Conservation (phyloP, 2,113 vertebrate species). For the Anolis carolinensis region DNA sequence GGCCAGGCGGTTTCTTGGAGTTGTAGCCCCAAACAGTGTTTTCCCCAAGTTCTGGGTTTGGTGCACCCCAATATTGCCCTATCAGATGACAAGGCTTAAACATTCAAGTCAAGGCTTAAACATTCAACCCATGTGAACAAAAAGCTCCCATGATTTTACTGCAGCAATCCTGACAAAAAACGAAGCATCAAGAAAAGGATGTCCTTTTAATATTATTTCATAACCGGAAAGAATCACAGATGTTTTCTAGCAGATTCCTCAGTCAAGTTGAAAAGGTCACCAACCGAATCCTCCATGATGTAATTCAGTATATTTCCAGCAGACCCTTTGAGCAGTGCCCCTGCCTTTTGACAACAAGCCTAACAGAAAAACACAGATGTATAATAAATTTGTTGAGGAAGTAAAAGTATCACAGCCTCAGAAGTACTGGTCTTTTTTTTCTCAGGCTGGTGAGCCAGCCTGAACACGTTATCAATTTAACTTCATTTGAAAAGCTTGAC, state of each 20-base stretch:
- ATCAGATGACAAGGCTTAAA: slow-evolving; percentile 67
- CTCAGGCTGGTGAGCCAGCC: too few relatives aligned
- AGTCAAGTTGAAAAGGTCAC: slow-evolving; percentile 53
- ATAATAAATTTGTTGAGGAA: not conserved
- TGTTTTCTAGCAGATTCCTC: slow-evolving; percentile 50
- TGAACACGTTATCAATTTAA: not conserved
- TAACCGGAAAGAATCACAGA: slow-evolving; percentile 51
- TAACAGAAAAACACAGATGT: not conserved
- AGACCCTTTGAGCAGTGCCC: too few relatives aligned
- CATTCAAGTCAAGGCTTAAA: too few relatives aligned
- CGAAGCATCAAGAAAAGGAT: slow-evolving; percentile 58
- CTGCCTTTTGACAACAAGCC: not conserved
- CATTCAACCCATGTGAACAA: slow-evolving; percentile 37
- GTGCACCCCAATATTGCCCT: slow-evolving; percentile 65
- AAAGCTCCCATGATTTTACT: slow-evolving; percentile 54
- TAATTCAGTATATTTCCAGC: slow-evolving; percentile 23
- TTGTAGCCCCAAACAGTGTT: slow-evolving; percentile 32
- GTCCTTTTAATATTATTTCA: slow-evolving; percentile 59
- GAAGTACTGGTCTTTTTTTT: not conserved
- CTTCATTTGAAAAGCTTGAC: not conserved
- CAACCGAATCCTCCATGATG: slow-evolving; percentile 26
- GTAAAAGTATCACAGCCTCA: not conserved
- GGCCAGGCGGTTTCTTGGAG: too few relatives aligned
- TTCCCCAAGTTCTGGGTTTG: slow-evolving; percentile 53
- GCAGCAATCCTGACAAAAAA: slow-evolving; percentile 57